Base-by-base conservation (phyloP, 1,140 invertebrate species). In the Trichonephila clavata region DNA sequence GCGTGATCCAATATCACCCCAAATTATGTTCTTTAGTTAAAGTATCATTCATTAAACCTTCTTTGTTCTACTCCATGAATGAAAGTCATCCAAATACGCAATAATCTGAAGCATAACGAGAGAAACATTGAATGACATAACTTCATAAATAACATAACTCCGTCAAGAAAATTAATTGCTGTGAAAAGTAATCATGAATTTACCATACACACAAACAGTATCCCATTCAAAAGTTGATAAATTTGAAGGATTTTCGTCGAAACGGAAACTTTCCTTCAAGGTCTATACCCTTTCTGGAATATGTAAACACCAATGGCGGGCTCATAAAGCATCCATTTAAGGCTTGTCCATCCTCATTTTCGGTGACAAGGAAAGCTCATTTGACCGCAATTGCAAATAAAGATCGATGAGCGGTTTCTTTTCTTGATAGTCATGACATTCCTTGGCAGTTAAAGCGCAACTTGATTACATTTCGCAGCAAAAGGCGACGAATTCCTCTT, bases 241-340 rank as follows among this genome's bases (percentile, higher is more conserved):
- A 16, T 77, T 77, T 18, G 18, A 18, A 2, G 6, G 32, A 77
- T 77, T 77, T 77, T 0, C 3, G 1, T 3, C 71, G 6, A 77
- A 77, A 77, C 24, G 27, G 71, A 77, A 77, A 77, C 27, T 77
- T 27, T 6, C 32, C 5, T 39, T 77, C 71, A 77, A 77, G 71
- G 71, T 77, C 71, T 77, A 7, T 77, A 77, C 71, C 71, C 71
- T 77, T 77, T 39, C 71, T 77, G 27, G 13, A 50, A 20, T 39
- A 39, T 39, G 71, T 77, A 77, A 77, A 77, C 32, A 39, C 27
- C 16, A 27, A 14, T 18, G 71, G 16, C 18, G 71, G 68, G 3
- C 18, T 39, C 24, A 39, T 77, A 77, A 77, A 77, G n/a, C 71
- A 77, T 32, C 27, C 71, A 18, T 77, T 32, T 27, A 71, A 24